A percentile compares a stretch with the other conserved stretches of the same genome.
Evolutionary conservation across 2,113 vertebrate genomes (phyloP).

Genomic region (Tragulus kanchil): DNA sequence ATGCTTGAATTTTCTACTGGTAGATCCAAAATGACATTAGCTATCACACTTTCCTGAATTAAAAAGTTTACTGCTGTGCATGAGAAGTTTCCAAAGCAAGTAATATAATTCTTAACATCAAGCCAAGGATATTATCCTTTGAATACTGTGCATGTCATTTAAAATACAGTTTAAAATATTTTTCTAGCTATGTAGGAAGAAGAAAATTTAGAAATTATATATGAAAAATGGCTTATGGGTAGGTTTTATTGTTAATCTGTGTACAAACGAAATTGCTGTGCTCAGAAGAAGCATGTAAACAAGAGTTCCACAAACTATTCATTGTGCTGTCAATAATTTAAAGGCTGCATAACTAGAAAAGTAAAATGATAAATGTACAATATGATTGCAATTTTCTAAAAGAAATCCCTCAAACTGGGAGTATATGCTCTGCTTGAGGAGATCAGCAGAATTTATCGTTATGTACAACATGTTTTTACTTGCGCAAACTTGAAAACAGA

Average conservation of each 20-base stretch:
- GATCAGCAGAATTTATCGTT: background rate
- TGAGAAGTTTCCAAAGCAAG: conserved; percentile 52
- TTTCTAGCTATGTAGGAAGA: background rate
- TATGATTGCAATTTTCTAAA: background rate
- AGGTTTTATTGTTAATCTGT: conserved; percentile 49
- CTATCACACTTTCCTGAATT: conserved; percentile 39
- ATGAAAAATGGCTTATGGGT: background rate
- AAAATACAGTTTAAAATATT: background rate
- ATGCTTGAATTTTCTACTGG: conserved; percentile 65
- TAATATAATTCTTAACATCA: conserved; percentile 33
- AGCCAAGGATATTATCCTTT: background rate
- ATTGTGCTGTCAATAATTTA: background rate
- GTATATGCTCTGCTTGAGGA: background rate
- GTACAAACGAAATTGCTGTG: background rate
- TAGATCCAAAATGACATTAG: conserved; percentile 29
- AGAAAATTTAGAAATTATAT: conserved; percentile 45
- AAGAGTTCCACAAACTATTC: background rate
- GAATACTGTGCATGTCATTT: background rate
- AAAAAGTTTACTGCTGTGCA: conserved; percentile 15
- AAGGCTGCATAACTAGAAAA: background rate
- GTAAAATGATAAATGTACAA: conserved; percentile 36
- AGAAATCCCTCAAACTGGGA: background rate
- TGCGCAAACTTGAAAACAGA: background rate
- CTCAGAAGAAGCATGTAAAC: background rate
- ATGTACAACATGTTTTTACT: background rate